phyloP scores from a whole-genome alignment of 2,888 invertebrate genomes.

The Autographa pulchrina region DNA sequence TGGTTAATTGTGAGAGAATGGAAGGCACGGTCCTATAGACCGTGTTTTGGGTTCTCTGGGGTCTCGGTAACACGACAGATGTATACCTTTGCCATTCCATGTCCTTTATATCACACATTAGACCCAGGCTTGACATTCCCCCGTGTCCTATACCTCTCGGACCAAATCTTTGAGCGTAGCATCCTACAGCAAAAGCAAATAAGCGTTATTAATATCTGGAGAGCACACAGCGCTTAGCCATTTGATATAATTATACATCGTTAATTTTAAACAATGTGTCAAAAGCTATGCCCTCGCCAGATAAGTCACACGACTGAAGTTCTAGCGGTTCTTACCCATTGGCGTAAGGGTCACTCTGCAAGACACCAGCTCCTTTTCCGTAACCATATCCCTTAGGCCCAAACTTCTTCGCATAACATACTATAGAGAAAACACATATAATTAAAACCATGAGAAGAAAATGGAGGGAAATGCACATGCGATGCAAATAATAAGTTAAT shows the following conservation, averaged over 20 bases:
- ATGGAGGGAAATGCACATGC: conserved; percentile 48
- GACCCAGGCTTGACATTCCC: conserved; percentile 95
- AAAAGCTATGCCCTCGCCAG: conserved; percentile 82
- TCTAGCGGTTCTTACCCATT: conserved; percentile 92
- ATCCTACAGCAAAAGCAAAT: conserved; percentile 92
- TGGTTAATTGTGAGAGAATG: conserved; percentile 65
- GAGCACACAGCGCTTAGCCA: conserved; percentile 74
- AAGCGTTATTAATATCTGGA: conserved; percentile 80
- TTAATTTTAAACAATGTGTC: conserved; percentile 41
- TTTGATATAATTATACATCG: conserved; percentile 30
- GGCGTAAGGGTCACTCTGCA: conserved; percentile 96
- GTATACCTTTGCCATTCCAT: conserved; percentile 92
- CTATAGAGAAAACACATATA: conserved; percentile 87
- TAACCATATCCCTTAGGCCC: conserved; percentile 99
- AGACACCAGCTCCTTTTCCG: conserved; percentile 98
- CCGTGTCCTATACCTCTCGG: conserved; percentile 98
- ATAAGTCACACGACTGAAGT: conserved; percentile 75
- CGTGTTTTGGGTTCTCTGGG: conserved; percentile 60
- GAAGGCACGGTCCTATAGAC: conserved; percentile 71
- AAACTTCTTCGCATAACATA: conserved; percentile 99
- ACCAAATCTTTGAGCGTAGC: conserved; percentile 98
- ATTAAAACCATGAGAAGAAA: conserved; percentile 61
- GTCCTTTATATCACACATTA: conserved; percentile 96
- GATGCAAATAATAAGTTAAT: conserved; percentile 32
- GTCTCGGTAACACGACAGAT: conserved; percentile 63